A percentile compares a stretch with the other conserved stretches of the same genome.
Conservation (phyloP, 2,113 vertebrate species). For the Eretmochelys imbricata region DNA sequence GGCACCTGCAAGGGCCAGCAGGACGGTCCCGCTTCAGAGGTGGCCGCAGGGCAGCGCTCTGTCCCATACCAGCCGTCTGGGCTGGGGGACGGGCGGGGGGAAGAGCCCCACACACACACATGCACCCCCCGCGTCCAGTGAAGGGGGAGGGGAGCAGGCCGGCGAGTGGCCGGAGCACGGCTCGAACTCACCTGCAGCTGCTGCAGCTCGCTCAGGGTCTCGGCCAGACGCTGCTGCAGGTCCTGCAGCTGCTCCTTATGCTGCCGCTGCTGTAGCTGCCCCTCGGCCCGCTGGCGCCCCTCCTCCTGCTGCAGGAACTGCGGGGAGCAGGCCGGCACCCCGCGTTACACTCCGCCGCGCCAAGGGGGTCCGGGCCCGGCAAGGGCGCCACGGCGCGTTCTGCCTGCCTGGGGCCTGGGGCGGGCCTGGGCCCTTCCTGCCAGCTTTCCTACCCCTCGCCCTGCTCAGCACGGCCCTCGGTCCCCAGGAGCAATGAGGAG, state of each 20-base stretch:
- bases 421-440: too few relatives aligned
- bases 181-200: conserved; percentile 73
- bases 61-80: neutral
- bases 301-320: conserved; percentile 70
- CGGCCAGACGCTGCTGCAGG: conserved; percentile 70
- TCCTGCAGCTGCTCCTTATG: conserved; percentile 61
- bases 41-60: neutral
- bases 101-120: too few relatives aligned
- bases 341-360: fast-evolving
- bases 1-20: neutral
- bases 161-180: neutral
- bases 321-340: fast-evolving
- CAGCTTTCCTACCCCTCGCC: too few relatives aligned
- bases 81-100: neutral
- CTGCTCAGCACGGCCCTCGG: too few relatives aligned
- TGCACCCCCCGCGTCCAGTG: too few relatives aligned
- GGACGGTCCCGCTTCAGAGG: neutral
- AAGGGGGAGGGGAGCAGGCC: neutral
- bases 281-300: conserved; percentile 54
- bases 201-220: conserved; percentile 71
- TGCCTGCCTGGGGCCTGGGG: too few relatives aligned
- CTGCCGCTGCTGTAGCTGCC: conserved; percentile 54
- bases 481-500: too few relatives aligned
- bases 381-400: too few relatives aligned
- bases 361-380: too few relatives aligned